Evolutionary conservation across 2,113 vertebrate species (phyloP).

Genomic region (Dicentrarchus labrax): DNA sequence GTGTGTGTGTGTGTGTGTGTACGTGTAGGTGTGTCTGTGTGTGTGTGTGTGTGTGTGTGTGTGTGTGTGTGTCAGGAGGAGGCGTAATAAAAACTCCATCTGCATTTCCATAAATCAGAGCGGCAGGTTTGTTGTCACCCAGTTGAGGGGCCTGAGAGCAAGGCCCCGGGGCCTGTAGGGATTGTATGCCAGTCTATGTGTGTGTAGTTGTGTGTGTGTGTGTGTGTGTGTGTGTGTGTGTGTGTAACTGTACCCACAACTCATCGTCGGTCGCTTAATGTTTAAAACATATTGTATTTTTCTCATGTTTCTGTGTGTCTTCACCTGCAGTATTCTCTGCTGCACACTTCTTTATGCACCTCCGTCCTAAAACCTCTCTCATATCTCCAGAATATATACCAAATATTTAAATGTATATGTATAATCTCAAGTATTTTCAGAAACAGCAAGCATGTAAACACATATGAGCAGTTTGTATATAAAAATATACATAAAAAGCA

Average conservation of each 20-base stretch:
- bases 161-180: conserved; percentile 57
- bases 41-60: conserved; percentile 28
- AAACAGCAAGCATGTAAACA: not conserved
- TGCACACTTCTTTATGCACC: not conserved
- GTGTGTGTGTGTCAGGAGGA: conserved; percentile 28
- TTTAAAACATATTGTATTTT: conserved; percentile 55
- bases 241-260: conserved; percentile 32
- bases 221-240: conserved; percentile 11
- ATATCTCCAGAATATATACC: not conserved
- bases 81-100: conserved; percentile 67
- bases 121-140: conserved; percentile 58
- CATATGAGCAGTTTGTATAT: too few relatives aligned
- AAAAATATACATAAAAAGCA: too few relatives aligned
- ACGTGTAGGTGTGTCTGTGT: not conserved
- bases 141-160: conserved; percentile 57
- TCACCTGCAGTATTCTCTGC: not conserved
- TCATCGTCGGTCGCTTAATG: conserved; percentile 39
- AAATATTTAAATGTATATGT: conserved; percentile 5
- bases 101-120: conserved; percentile 75
- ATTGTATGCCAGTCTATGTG: conserved; percentile 17
- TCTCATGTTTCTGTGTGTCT: conserved; percentile 2
- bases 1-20: not conserved
- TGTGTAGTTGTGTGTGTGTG: conserved; percentile 17
- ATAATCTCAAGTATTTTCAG: not conserved
- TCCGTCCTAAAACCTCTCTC: not conserved